Conservation (phyloP, 2,113 vertebrate species). For the Macrotus californicus region DNA sequence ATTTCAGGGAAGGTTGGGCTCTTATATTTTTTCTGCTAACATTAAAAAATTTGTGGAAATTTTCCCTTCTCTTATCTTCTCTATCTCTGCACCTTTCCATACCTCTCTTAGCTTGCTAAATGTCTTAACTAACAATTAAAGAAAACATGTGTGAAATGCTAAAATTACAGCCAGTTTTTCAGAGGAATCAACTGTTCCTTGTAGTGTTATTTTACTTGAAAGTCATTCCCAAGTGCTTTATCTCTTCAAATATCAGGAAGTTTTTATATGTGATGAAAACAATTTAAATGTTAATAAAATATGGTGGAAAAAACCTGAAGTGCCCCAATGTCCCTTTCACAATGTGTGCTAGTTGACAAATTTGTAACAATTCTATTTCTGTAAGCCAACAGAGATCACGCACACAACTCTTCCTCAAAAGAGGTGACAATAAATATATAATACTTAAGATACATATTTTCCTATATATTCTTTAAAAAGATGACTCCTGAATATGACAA, state of each 20-base stretch:
- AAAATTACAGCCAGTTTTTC: conserved; percentile 12
- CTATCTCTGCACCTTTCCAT: not conserved
- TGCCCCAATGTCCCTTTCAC: not conserved
- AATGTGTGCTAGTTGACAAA: not conserved
- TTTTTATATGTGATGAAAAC: not conserved
- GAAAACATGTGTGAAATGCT: not conserved
- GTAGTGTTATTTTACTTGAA: conserved; percentile 20
- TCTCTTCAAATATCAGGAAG: conserved; percentile 17
- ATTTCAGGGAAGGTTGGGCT: not conserved
- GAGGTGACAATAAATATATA: not conserved
- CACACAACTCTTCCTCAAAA: not conserved
- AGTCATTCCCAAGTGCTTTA: not conserved
- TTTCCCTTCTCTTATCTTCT: not conserved
- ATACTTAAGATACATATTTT: conserved; percentile 15
- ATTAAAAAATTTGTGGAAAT: not conserved
- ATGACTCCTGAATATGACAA: not conserved
- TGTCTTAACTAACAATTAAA: conserved; percentile 3
- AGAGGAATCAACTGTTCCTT: not conserved
- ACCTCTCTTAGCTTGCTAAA: not conserved
- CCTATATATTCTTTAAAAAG: conserved; percentile 1
- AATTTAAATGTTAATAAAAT: not conserved
- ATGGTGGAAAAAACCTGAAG: not conserved
- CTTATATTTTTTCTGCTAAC: not conserved
- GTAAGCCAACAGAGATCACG: not conserved
- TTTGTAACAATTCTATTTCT: not conserved